These are phyloP conservation scores for Diabrotica virgifera DNA, from an alignment of 1,140 invertebrate genomes.

Conservation along the genomic window DNA sequence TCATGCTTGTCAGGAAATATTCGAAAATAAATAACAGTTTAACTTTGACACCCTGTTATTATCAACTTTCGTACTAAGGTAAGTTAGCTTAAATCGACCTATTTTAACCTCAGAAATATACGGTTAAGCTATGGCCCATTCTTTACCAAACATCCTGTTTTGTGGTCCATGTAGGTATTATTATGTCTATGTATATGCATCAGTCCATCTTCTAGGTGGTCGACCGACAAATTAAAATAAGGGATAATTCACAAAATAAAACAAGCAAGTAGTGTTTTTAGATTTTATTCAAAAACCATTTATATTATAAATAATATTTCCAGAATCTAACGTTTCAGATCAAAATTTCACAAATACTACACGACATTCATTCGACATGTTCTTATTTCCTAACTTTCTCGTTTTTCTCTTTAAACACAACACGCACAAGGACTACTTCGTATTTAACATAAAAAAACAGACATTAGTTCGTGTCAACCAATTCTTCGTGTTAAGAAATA, in stretches of 20 bases:
- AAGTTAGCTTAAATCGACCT: too few species aligned
- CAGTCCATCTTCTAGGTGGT: too few species aligned
- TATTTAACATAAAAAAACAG: slow-evolving; percentile 7
- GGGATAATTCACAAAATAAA: background rate
- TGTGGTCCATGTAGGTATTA: too few species aligned
- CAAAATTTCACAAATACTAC: slow-evolving; percentile 26
- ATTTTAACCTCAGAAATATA: too few species aligned
- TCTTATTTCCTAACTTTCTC: slow-evolving; percentile 19
- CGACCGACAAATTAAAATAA: too few species aligned
- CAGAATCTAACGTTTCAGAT: slow-evolving; percentile 26
- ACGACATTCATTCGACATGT: slow-evolving; percentile 26
- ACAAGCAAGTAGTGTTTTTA: slow-evolving; percentile 12
- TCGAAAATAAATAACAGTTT: too few species aligned
- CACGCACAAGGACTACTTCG: slow-evolving; percentile 20
- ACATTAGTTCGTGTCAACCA: slow-evolving; percentile 6
- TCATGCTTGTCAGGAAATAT: too few species aligned
- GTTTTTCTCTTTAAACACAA: slow-evolving; percentile 20
- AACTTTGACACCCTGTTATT: too few species aligned
- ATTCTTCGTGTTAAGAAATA: slow-evolving; percentile 4
- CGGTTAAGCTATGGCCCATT: too few species aligned
- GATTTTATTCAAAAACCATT: slow-evolving; percentile 30
- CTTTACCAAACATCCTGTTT: too few species aligned
- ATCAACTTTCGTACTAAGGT: too few species aligned
- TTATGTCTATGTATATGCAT: too few species aligned
- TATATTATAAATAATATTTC: slow-evolving; percentile 27